Evolutionary conservation across 2,113 vertebrate genomes (phyloP), one percentile per base, ranked within the genome.

Genomic region (Ptilonorhynchus violaceus): DNA sequence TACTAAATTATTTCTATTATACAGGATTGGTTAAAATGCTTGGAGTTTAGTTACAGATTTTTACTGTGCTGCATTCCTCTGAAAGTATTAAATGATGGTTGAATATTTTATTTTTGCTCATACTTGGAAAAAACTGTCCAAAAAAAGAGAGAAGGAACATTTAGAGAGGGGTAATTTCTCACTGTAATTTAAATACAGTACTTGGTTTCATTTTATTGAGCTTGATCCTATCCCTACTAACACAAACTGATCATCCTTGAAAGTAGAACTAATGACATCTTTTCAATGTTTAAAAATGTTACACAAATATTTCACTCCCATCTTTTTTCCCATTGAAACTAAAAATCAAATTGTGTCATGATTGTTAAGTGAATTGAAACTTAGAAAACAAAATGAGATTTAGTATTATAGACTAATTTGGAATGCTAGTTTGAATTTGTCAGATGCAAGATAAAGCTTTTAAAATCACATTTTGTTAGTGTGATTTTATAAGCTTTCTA

Each of bases 221-320:
- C 13, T 46, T 59, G 67, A 39, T 91, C 35, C 52, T 68, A 63
- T 78, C 60, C 49, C 39, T 83, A 22, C 73, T 86, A 87, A 86
- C 69, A 90, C 46, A 91, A 95, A 90, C 44, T 81, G 42, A 94
- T 92, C 78, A 74, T n/a, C 78, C 91, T 64, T 93, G 68, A 88
- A 82, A 88, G 46, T 16, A 93, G 39, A 93, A 95, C 50, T 88
- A 87, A 93, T 58, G 60, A 79, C 15, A 80, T 83, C 42, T 79
- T 74, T 92, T 93, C 66, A 60, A 15, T 49, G 27, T 78, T 93
- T 76, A 73, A 85, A 91, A 88, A 53, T 28, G 14, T 55, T 60
- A 58, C 33, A 53, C 33, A 92, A 91, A 88, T 59, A 73, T 70
- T 78, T 84, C 31, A 66, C 23, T 82, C 28, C 14, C 52, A 4